Conservation (phyloP, 2,113 vertebrate species). For the Coptodon rendalli region DNA sequence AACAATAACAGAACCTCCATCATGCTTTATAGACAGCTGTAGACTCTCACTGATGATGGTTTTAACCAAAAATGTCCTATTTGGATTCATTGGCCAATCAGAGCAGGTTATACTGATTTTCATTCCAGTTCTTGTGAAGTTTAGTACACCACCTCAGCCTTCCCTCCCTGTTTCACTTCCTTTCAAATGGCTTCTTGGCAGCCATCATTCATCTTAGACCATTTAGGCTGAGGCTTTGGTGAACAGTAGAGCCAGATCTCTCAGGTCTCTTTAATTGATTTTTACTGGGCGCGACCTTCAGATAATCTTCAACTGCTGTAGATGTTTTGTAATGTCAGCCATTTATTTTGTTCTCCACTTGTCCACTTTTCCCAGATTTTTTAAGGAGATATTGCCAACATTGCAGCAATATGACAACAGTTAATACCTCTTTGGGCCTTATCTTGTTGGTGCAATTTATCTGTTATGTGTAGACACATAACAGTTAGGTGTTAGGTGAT, state of each 20-base stretch:
- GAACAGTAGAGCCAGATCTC: background rate
- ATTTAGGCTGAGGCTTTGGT: background rate
- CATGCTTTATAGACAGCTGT: background rate
- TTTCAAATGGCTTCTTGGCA: rapidly evolving
- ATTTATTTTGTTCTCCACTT: background rate
- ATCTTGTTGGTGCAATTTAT: background rate
- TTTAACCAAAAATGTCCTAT: background rate
- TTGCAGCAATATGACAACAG: background rate
- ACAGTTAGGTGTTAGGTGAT: background rate
- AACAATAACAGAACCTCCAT: background rate
- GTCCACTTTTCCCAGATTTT: background rate
- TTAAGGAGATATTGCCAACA: background rate
- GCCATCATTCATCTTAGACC: background rate
- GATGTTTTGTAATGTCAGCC: background rate
- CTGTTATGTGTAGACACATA: background rate
- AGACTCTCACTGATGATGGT: background rate
- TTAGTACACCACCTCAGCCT: background rate
- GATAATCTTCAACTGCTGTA: background rate
- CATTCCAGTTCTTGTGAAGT: background rate
- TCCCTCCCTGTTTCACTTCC: background rate
- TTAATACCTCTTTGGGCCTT: background rate
- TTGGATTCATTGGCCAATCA: background rate
- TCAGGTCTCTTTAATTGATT: background rate
- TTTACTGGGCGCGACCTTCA: background rate
- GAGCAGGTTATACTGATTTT: background rate